Percentiles rank a stretch among this genome's conserved stretches.
These are phyloP conservation scores for Salvelinus namaycush DNA, from an alignment of 2,113 vertebrate species.

Conservation along the genomic window DNA sequence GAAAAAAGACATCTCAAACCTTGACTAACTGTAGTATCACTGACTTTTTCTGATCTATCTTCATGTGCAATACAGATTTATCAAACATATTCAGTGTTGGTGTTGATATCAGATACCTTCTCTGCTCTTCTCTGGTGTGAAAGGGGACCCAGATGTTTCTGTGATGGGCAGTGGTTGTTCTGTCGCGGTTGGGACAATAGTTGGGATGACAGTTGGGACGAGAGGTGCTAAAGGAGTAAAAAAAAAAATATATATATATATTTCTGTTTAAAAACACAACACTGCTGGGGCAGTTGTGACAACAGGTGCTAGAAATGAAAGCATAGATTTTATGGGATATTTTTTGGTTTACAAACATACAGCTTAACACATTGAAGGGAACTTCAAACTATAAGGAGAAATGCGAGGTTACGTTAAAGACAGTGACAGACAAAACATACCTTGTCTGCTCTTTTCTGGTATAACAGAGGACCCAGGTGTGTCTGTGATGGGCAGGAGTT, in stretches of 20 bases:
- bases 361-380: too few species aligned
- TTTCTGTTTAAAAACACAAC: too few species aligned
- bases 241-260: too few species aligned
- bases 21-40: background rate
- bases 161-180: background rate
- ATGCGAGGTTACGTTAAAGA: background rate
- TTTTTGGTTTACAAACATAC: too few species aligned
- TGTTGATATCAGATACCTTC: background rate
- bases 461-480: background rate
- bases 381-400: background rate
- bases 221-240: background rate
- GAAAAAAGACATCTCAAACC: background rate
- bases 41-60: background rate
- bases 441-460: background rate
- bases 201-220: too few species aligned
- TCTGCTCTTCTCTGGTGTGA: background rate
- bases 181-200: too few species aligned
- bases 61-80: background rate
- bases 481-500: background rate
- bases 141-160: background rate
- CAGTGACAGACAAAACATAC: background rate
- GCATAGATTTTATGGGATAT: background rate
- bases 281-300: too few species aligned
- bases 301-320: background rate
- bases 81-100: background rate